Base-by-base conservation (phyloP, 2,888 invertebrate genomes). In the Cyclophora punctaria region DNA sequence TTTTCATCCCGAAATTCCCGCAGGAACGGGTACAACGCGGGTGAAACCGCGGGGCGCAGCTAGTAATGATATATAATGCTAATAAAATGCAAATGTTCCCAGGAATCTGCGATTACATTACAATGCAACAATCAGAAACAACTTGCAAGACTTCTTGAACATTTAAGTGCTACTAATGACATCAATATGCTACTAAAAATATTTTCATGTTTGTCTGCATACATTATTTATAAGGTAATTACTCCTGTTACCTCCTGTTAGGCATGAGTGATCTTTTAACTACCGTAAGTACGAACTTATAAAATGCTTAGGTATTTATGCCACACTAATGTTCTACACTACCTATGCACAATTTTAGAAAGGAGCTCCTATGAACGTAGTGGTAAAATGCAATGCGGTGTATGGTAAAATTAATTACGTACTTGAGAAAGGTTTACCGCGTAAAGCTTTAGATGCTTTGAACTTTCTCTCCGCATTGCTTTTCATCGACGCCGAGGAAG, bases 401-500 rank as follows among this genome's bases (percentile, higher is more conserved):
- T 88, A 86, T 49, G 73, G 75, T 3, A 78, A 71, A 59, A 64
- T 83, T 34, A 55, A 63, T 34, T 51, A 59, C 33, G 60, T 80
- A 35, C 58, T 87, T 51, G 56, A 56, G 3, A 63, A 66, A 41
- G 71, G 77, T 35, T 54, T 71, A 20, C 68, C 72, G 20, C 51
- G 64, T 5, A 78, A 75, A 57, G 70, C 68, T 2, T 63, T 64
- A 1, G 58, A 71, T 7, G 66, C 70, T 1, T 64, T 86, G 7
- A 78, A 82, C 64, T 83, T 86, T 35, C 55, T 87, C 7, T 68
- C 77, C 0, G 62, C 72, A 2, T 55, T 87, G 35, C 57, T 84
- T 6, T 73, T 71, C 48, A 55, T 59, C 3, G 68, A 69, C 7
- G 62, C 34, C 4, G 52, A 68, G 2, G 74, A 68, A 35, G 62